Evolutionary conservation across 2,888 invertebrate genomes (phyloP).

Genomic region (Mylabris sibirica): DNA sequence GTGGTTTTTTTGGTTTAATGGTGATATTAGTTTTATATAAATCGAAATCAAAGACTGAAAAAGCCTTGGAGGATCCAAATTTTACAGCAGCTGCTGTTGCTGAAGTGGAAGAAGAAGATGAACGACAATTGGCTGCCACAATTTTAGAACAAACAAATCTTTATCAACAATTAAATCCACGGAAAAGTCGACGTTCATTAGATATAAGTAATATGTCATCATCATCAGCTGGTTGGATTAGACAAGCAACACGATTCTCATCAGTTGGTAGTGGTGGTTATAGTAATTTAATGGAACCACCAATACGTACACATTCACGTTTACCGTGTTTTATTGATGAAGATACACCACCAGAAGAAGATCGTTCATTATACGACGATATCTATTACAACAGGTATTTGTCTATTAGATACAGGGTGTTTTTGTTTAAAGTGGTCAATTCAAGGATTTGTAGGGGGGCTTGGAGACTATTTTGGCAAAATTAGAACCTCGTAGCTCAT

Average conservation of each 20-base stretch:
- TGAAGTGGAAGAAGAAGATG: slow-evolving; percentile 77
- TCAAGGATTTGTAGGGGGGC: no score
- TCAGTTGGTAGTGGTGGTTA: slow-evolving; percentile 70
- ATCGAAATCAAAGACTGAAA: slow-evolving; percentile 80
- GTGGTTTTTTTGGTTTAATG: slow-evolving; percentile 91
- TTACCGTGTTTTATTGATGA: slow-evolving; percentile 67
- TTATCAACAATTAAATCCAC: slow-evolving; percentile 62
- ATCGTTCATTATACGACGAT: slow-evolving; percentile 55
- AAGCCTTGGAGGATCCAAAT: slow-evolving; percentile 80
- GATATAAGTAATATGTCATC: slow-evolving; percentile 72
- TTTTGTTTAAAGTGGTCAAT: no score
- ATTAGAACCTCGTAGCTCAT: no score
- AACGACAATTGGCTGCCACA: slow-evolving; percentile 73
- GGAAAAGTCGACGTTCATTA: slow-evolving; percentile 62
- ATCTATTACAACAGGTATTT: slow-evolving; percentile 53
- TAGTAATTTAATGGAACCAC: slow-evolving; percentile 74
- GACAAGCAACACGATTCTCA: slow-evolving; percentile 65
- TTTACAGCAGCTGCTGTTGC: slow-evolving; percentile 76
- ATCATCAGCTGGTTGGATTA: slow-evolving; percentile 60
- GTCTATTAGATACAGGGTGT: no score
- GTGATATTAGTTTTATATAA: slow-evolving; percentile 91
- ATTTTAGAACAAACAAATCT: slow-evolving; percentile 76
- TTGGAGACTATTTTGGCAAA: no score
- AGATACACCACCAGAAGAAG: slow-evolving; percentile 59
- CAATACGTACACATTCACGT: slow-evolving; percentile 68